Conservation (phyloP, 2,888 invertebrate species). For the Biston stratarius region DNA sequence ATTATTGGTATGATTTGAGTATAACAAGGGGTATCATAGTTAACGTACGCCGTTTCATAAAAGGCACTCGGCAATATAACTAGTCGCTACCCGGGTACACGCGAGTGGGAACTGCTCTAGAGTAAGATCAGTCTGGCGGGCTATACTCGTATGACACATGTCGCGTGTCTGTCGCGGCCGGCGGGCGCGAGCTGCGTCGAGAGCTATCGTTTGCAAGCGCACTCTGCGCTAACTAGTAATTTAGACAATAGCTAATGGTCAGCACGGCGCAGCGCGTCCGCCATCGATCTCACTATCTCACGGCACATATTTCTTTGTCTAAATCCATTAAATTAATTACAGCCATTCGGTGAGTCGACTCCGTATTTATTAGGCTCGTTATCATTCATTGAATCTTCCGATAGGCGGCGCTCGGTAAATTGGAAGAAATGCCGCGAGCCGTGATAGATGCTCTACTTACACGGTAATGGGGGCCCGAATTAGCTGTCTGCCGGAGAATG, state of each 20-base stretch:
- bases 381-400: constrained; percentile 85
- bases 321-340: constrained; percentile 86
- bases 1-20: too few relatives aligned
- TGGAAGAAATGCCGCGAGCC: constrained; percentile 73
- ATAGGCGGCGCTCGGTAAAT: constrained; percentile 76
- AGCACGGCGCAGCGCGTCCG: constrained; percentile 69
- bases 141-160: too few relatives aligned
- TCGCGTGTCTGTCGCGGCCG: too few relatives aligned
- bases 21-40: too few relatives aligned
- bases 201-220: neutral
- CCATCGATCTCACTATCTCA: constrained; percentile 83
- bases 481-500: constrained; percentile 82
- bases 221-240: constrained; percentile 18
- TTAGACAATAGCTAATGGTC: constrained; percentile 62
- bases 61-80: too few relatives aligned
- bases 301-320: constrained; percentile 85
- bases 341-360: constrained; percentile 81
- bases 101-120: too few relatives aligned
- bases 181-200: too few relatives aligned
- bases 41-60: too few relatives aligned
- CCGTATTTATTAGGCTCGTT: constrained; percentile 85
- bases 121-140: too few relatives aligned
- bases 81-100: too few relatives aligned
- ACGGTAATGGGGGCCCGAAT: constrained; percentile 81
- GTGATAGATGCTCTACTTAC: constrained; percentile 81